Conservation (phyloP, 2,888 invertebrate genomes). For the Iselma pallidipennis region DNA sequence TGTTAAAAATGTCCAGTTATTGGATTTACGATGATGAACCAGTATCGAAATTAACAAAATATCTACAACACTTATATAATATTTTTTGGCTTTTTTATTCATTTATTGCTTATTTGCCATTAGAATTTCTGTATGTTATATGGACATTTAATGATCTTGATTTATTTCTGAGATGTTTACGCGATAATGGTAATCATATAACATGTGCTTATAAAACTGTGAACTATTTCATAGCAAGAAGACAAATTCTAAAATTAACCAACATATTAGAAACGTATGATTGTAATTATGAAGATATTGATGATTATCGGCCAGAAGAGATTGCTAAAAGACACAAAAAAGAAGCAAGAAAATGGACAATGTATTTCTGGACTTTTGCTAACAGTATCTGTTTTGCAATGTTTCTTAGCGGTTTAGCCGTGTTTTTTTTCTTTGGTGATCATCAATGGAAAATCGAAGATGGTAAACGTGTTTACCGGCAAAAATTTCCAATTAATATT, state of each 20-base stretch:
- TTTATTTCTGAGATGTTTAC: constrained; percentile 14
- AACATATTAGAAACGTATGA: constrained; percentile 8
- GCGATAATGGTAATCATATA: constrained; percentile 28
- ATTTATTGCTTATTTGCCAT: constrained; percentile 22
- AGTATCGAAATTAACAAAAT: constrained; percentile 2
- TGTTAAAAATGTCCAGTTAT: constrained; percentile 16
- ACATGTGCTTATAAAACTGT: constrained; percentile 19
- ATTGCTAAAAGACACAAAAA: constrained; percentile 17
- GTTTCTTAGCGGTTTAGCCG: constrained; percentile 20
- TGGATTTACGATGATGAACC: constrained; percentile 25
- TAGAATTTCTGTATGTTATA: constrained; percentile 18
- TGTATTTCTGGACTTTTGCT: constrained; percentile 19
- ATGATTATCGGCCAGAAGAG: constrained; percentile 15
- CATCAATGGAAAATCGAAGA: constrained; percentile 13
- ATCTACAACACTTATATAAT: constrained; percentile 19
- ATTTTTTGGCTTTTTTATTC: constrained; percentile 17
- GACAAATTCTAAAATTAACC: constrained; percentile 15
- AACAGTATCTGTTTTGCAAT: constrained; percentile 23
- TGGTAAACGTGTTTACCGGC: constrained; percentile 18
- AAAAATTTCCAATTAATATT: constrained; percentile 25
- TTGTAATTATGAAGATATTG: constrained; percentile 20
- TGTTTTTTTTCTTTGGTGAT: constrained; percentile 19
- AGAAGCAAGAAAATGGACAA: constrained; percentile 24
- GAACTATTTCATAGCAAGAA: constrained; percentile 20
- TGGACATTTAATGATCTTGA: constrained; percentile 17